Evolutionary conservation across 2,797 vertebrate genomes (phyloP).

Genomic region (Benthosema pterotum): DNA sequence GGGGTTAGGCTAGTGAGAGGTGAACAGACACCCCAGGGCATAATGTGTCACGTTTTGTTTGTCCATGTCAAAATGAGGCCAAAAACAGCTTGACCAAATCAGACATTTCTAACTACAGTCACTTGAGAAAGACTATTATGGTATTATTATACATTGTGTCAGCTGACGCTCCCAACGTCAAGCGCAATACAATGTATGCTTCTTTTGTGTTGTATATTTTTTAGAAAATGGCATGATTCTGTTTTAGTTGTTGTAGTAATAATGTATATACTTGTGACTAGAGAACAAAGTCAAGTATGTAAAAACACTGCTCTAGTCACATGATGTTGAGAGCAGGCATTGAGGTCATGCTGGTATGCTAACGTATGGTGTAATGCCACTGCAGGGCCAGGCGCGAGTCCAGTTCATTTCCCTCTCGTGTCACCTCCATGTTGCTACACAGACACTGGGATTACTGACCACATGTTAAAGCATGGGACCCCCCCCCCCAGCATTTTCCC

Average conservation of each 20-base stretch:
- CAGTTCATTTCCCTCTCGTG: neutral
- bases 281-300: too few relatives aligned
- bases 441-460: slow-evolving; percentile 14
- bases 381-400: neutral
- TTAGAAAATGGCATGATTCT: too few relatives aligned
- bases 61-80: slow-evolving; percentile 38
- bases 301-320: too few relatives aligned
- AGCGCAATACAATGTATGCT: too few relatives aligned
- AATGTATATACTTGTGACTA: neutral
- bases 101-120: slow-evolving; percentile 23
- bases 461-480: slow-evolving; percentile 12
- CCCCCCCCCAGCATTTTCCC: slow-evolving; percentile 11
- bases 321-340: neutral
- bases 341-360: slow-evolving; percentile 1
- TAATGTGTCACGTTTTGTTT: slow-evolving; percentile 57
- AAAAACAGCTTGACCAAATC: neutral
- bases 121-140: neutral
- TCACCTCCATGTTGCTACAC: neutral
- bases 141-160: neutral
- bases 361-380: slow-evolving; percentile 5
- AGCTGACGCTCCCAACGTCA: too few relatives aligned
- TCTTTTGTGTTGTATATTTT: slow-evolving; percentile 3
- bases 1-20: slow-evolving; percentile 56
- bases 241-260: neutral
- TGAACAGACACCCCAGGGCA: slow-evolving; percentile 56